Evolutionary conservation across 1,140 invertebrate genomes (phyloP).

Genomic region (Bombus pyrosoma): DNA sequence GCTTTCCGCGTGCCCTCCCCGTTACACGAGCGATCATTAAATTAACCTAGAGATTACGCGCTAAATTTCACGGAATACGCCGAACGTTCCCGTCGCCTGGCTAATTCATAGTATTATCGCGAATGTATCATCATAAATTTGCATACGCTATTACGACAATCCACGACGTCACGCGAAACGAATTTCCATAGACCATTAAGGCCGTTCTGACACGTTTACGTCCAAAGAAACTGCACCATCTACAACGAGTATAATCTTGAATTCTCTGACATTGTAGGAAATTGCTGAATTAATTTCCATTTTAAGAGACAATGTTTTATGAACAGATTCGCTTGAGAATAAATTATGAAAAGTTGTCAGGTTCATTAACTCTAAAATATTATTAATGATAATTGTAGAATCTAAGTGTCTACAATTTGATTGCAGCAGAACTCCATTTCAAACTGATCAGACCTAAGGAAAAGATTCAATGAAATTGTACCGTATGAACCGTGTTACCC

Average conservation of each 20-base stretch:
- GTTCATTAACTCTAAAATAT: too few relatives aligned
- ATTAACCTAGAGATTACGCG: constrained; percentile 47
- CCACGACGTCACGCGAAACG: constrained; percentile 58
- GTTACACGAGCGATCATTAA: constrained; percentile 14
- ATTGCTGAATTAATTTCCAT: not conserved
- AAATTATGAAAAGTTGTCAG: too few relatives aligned
- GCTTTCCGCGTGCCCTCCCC: not conserved
- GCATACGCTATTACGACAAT: constrained; percentile 71
- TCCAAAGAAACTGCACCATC: not conserved
- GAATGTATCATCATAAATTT: constrained; percentile 76
- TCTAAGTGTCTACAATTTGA: too few relatives aligned
- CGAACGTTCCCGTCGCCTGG: constrained; percentile 31
- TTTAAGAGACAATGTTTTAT: too few relatives aligned
- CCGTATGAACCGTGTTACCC: too few relatives aligned
- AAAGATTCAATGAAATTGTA: too few relatives aligned
- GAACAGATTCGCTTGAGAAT: too few relatives aligned
- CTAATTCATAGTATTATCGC: constrained; percentile 45
- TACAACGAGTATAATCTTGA: not conserved
- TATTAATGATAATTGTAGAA: too few relatives aligned
- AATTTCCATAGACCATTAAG: constrained; percentile 30
- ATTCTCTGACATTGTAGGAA: not conserved
- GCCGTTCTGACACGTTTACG: not conserved
- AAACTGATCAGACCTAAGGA: too few relatives aligned
- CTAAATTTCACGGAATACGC: constrained; percentile 50
- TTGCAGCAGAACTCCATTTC: too few relatives aligned